Base-by-base conservation (phyloP, 2,797 vertebrate genomes). In the Poeciliopsis paucimaculata region DNA sequence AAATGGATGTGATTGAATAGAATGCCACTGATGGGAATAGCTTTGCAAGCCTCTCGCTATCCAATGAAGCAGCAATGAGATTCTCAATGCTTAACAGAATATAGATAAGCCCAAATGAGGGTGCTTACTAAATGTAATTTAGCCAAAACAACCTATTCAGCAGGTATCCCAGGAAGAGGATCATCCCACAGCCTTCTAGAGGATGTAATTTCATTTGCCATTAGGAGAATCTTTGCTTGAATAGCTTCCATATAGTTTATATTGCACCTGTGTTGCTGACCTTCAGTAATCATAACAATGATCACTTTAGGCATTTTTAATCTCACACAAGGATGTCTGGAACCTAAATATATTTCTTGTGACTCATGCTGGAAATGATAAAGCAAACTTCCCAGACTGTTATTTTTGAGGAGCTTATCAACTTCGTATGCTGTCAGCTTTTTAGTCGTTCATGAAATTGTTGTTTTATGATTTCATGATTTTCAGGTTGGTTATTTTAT, bases 1-100 rank as follows among this genome's bases (percentile, higher is more conserved):
- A 89, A 93, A 94, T 89, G 76, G 86, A 92, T 93, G 88, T 93
- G 90, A 92, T 88, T 91, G 91, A 86, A 92, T 86, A 73, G 85
- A 86, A 81, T 20, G 31, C 85, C 89, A 81, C 74, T 88, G 87
- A 94, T 91, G 87, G 87, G 87, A 93, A 87, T 82, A 89, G 86
- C 89, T 92, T 95, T 91, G 88, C 91, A 90, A 90, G 89, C 76
- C 77, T 87, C 84, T 78, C 75, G 86, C 83, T 86, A 82, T 83
- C 80, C 88, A 92, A 79, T 84, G 87, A 90, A 91, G 92, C 91
- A 83, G 89, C 82, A 68, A 90, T 89, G 87, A 89, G 88, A 92
- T 91, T 90, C 79, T 87, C 81, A 90, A 81, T 83, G 86, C 89
- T 89, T 89, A 87, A 91, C 90, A 85, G 92, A 90, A 92, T 90